phyloP scores from a whole-genome alignment of 2,113 vertebrate genomes.

The Vicugna pacos region DNA sequence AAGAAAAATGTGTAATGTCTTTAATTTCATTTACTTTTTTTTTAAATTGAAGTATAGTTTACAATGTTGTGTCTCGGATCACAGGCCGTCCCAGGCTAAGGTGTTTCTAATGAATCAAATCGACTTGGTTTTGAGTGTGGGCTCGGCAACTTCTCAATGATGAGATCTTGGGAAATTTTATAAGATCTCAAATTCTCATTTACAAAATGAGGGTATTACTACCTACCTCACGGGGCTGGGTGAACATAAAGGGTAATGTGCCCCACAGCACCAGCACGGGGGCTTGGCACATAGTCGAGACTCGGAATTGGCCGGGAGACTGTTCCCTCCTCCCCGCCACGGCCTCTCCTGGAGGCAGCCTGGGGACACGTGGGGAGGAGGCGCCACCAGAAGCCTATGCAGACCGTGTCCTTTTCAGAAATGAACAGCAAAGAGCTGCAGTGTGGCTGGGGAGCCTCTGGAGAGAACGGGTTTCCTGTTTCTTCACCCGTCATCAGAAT shows the following conservation, averaged over 20 bases:
- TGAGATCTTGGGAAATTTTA: background rate
- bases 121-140: background rate
- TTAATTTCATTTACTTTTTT: background rate
- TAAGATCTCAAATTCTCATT: background rate
- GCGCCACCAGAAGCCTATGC: rapidly evolving
- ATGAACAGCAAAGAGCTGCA: background rate
- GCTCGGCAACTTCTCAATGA: background rate
- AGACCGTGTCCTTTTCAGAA: background rate
- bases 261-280: too few species aligned
- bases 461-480: background rate
- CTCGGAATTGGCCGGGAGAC: rapidly evolving
- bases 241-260: background rate
- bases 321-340: background rate
- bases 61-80: too few species aligned
- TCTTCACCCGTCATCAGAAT: background rate
- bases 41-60: background rate
- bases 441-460: background rate
- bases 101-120: background rate
- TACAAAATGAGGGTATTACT: background rate
- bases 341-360: background rate
- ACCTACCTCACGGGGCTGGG: background rate
- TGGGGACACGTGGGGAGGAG: background rate
- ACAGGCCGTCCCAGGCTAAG: background rate
- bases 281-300: background rate
- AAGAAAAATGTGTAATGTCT: background rate